phyloP scores from a whole-genome alignment of 1,140 invertebrate species.

The Nixonia krombeini region DNA sequence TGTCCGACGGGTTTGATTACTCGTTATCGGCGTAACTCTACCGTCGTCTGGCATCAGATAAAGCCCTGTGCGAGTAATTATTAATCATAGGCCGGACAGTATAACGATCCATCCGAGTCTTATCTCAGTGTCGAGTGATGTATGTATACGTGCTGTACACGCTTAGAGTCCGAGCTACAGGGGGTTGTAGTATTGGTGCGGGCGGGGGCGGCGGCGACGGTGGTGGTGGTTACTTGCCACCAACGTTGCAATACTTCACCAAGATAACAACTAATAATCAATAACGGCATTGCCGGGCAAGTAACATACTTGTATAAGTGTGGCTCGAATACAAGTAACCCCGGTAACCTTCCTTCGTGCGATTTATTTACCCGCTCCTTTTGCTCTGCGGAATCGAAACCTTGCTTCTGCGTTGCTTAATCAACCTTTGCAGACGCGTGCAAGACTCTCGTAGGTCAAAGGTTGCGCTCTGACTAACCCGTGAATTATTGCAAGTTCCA shows the following conservation, averaged over 20 bases:
- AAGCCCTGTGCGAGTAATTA: constrained; percentile 67
- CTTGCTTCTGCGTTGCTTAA: constrained; percentile 43
- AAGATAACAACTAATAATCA: constrained; percentile 69
- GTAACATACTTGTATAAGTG: constrained; percentile 50
- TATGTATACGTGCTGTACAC: constrained; percentile 54
- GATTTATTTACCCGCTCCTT: constrained; percentile 17
- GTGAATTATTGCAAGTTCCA: constrained; percentile 47
- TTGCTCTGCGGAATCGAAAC: constrained; percentile 27
- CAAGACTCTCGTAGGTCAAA: constrained; percentile 61
- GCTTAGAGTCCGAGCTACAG: constrained; percentile 41
- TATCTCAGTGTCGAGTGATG: constrained; percentile 68
- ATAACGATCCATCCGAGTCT: constrained; percentile 70
- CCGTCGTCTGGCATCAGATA: constrained; percentile 67
- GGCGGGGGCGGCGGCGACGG: constrained; percentile 5
- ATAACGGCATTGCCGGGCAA: constrained; percentile 61
- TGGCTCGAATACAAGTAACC: constrained; percentile 29
- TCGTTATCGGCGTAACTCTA: constrained; percentile 68
- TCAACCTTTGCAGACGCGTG: constrained; percentile 42
- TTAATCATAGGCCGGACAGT: constrained; percentile 69
- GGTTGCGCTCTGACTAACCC: constrained; percentile 48
- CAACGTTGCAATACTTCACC: constrained; percentile 63
- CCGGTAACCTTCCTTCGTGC: constrained; percentile 42
- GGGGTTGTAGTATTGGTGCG: constrained; percentile 36
- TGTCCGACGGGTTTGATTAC: constrained; percentile 64
- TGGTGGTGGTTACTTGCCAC: constrained; percentile 45